Conservation (phyloP, 2,888 invertebrate genomes). For the Brassicogethes aeneus region DNA sequence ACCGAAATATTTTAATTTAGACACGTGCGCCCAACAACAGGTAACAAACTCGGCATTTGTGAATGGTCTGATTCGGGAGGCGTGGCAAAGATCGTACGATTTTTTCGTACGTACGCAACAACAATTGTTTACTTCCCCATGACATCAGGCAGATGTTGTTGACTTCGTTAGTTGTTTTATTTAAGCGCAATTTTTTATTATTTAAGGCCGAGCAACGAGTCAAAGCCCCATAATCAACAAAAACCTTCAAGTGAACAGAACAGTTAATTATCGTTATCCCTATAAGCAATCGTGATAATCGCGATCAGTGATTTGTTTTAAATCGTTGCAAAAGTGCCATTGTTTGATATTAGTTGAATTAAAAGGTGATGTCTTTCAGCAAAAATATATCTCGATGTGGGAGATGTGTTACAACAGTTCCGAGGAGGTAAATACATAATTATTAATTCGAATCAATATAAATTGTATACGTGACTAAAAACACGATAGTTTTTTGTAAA, state of each 20-base stretch:
- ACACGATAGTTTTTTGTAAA: not conserved
- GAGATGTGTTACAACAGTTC: slow-evolving; percentile 28
- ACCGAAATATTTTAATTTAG: not conserved
- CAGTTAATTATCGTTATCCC: too few relatives aligned
- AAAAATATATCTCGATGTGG: slow-evolving; percentile 33
- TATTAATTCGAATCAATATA: not conserved
- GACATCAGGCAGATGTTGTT: too few relatives aligned
- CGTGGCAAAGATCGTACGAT: slow-evolving; percentile 11
- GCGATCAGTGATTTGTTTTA: too few relatives aligned
- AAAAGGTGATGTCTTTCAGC: slow-evolving; percentile 32
- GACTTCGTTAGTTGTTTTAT: too few relatives aligned
- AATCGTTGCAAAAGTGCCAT: too few relatives aligned
- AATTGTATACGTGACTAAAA: not conserved
- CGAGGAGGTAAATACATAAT: slow-evolving; percentile 10
- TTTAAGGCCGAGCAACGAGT: too few relatives aligned
- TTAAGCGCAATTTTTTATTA: too few relatives aligned
- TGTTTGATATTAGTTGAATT: not conserved
- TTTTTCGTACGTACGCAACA: too few relatives aligned
- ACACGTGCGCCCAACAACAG: not conserved
- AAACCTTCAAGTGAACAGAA: too few relatives aligned
- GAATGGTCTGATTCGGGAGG: slow-evolving; percentile 13
- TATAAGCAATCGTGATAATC: too few relatives aligned
- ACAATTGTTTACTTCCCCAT: too few relatives aligned
- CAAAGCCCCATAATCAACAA: too few relatives aligned
- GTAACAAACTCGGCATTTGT: not conserved